Conservation (phyloP, 2,797 vertebrate species). For the Thamnophis elegans region DNA sequence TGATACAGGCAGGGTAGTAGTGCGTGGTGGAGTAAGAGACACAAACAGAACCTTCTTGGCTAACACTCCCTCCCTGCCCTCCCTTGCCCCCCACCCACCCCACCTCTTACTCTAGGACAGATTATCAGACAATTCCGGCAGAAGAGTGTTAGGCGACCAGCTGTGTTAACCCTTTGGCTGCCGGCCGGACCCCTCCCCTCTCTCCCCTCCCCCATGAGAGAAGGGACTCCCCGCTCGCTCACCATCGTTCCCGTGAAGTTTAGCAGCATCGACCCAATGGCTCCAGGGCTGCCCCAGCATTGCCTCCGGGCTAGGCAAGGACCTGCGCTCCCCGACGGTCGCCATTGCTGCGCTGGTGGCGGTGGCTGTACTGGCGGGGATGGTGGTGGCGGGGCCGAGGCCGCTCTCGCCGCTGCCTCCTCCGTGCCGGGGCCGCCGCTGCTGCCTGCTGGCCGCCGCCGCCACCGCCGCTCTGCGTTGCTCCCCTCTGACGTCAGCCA, state of each 20-base stretch:
- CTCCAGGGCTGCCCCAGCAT: conserved; percentile 96
- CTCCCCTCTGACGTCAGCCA: conserved; percentile 97
- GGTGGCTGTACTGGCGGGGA: conserved; percentile 76
- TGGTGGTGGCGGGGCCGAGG: conserved; percentile 48
- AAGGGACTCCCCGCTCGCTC: conserved; percentile 67
- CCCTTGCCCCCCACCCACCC: neutral
- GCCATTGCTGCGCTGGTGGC: conserved; percentile 87
- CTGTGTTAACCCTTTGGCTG: neutral
- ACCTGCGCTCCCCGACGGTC: conserved; percentile 92
- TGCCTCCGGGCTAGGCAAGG: conserved; percentile 93
- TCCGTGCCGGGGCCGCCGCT: conserved; percentile 72
- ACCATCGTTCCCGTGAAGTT: conserved; percentile 95
- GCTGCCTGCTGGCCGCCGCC: conserved; percentile 69
- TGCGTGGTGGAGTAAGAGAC: neutral
- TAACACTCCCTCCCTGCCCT: neutral
- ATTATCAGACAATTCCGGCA: conserved; percentile 15
- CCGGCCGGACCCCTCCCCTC: neutral
- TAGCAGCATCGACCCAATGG: conserved; percentile 92
- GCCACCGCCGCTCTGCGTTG: conserved; percentile 86
- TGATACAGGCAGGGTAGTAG: no score
- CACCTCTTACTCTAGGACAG: neutral
- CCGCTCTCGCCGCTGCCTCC: conserved; percentile 74
- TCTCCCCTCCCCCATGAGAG: neutral
- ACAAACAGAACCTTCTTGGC: neutral
- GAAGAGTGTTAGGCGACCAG: neutral